Percentiles rank a stretch among this genome's conserved stretches.
phyloP scores from a whole-genome alignment of 2,113 vertebrate genomes.

The Platanista minor region DNA sequence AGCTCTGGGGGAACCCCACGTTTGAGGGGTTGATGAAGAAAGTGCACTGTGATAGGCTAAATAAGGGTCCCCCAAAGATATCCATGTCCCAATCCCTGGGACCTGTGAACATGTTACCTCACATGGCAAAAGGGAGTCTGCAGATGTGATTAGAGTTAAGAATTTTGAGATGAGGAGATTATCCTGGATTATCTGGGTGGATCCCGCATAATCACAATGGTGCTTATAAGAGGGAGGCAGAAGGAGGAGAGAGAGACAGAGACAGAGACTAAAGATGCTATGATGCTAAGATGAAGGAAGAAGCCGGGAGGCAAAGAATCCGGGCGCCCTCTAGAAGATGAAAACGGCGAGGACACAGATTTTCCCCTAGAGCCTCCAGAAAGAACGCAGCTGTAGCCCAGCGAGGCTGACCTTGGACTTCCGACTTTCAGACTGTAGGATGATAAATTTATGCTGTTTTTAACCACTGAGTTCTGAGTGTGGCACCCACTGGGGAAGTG shows the following conservation, averaged over 20 bases:
- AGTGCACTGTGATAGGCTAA: neutral
- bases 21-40: neutral
- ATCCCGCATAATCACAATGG: neutral
- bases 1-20: neutral
- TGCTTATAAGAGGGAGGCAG: neutral
- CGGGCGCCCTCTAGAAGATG: neutral
- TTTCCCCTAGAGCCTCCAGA: neutral
- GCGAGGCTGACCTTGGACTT: neutral
- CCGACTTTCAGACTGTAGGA: neutral
- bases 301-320: neutral
- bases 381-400: fast-evolving
- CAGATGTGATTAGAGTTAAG: neutral
- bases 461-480: neutral
- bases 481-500: neutral
- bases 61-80: neutral
- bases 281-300: neutral
- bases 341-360: neutral
- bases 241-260: neutral
- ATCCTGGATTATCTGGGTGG: neutral
- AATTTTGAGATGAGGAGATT: neutral
- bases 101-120: neutral
- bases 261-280: neutral
- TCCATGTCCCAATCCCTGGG: neutral
- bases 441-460: neutral
- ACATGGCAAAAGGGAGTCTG: neutral